phyloP scores from a whole-genome alignment of 2,113 vertebrate species.

The Aspiorhynchus laticeps region DNA sequence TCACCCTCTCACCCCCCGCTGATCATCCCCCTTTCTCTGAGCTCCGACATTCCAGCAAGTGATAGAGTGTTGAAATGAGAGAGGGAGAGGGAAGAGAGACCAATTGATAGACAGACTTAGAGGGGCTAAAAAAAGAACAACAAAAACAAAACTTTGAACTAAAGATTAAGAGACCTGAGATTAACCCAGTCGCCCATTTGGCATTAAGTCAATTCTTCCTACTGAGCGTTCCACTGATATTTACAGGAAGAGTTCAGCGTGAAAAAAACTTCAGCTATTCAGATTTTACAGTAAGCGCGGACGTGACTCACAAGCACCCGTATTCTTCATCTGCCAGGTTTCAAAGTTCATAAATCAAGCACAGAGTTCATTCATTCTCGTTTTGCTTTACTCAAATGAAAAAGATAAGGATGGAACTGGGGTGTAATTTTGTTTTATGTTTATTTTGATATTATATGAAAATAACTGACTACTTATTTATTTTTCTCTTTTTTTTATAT shows the following conservation, averaged over 20 bases:
- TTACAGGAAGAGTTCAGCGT: neutral
- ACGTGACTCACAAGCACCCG: conserved; percentile 15
- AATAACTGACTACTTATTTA: too few species aligned
- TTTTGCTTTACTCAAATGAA: neutral
- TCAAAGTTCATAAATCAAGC: conserved; percentile 3
- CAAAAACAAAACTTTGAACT: conserved; percentile 62
- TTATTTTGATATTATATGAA: neutral
- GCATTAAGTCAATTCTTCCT: neutral
- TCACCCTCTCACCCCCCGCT: conserved; percentile 55
- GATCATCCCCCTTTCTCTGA: conserved; percentile 50
- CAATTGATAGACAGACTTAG: conserved; percentile 65
- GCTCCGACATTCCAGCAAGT: conserved; percentile 72
- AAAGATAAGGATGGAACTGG: neutral
- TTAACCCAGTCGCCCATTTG: conserved; percentile 57
- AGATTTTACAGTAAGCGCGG: neutral
- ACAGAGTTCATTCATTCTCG: neutral
- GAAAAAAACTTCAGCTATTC: neutral
- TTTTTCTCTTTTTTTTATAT: too few species aligned
- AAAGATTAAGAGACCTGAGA: conserved; percentile 72
- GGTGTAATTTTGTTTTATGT: neutral
- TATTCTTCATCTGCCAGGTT: conserved; percentile 21
- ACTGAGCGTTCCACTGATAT: neutral
- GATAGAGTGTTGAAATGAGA: conserved; percentile 70
- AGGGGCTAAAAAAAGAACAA: conserved; percentile 66
- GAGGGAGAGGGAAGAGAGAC: conserved; percentile 57